These are phyloP conservation scores for Atta colombica DNA, from an alignment of 1,140 invertebrate species.

Conservation along the genomic window DNA sequence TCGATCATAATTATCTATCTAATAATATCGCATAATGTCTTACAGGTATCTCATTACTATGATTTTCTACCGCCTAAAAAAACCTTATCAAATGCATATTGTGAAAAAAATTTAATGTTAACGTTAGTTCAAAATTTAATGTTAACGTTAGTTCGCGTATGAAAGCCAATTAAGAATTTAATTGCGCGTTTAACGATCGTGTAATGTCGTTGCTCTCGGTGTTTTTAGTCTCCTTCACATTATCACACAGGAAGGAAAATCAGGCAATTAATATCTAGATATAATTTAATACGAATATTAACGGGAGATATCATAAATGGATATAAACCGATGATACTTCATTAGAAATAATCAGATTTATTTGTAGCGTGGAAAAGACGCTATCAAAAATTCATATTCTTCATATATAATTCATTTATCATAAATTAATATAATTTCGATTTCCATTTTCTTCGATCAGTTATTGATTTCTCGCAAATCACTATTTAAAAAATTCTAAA, in stretches of 20 bases:
- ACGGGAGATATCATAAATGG: not conserved
- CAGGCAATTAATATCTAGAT: not conserved
- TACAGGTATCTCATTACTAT: not conserved
- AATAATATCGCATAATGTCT: slow-evolving; percentile 11
- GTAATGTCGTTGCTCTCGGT: not conserved
- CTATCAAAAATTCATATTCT: not conserved
- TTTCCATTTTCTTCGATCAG: not conserved
- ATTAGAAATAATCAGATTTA: not conserved
- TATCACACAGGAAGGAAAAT: not conserved
- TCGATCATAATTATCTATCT: slow-evolving; percentile 1
- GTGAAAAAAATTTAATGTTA: slow-evolving; percentile 43
- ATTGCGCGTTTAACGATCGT: slow-evolving; percentile 4
- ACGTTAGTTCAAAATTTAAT: slow-evolving; percentile 30
- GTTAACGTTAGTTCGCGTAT: not conserved
- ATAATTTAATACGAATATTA: not conserved
- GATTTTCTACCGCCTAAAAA: slow-evolving; percentile 28
- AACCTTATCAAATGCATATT: not conserved
- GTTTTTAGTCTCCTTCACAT: not conserved
- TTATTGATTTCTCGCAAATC: not conserved
- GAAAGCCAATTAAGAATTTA: slow-evolving; percentile 23
- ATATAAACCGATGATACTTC: not conserved
- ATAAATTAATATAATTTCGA: not conserved
- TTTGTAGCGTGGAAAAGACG: not conserved
- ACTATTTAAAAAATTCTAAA: not conserved
- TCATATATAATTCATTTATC: not conserved